Percentiles rank a stretch among this genome's conserved stretches.
These are phyloP conservation scores for Anhinga rufa DNA, from an alignment of 2,113 vertebrate genomes.

Conservation along the genomic window DNA sequence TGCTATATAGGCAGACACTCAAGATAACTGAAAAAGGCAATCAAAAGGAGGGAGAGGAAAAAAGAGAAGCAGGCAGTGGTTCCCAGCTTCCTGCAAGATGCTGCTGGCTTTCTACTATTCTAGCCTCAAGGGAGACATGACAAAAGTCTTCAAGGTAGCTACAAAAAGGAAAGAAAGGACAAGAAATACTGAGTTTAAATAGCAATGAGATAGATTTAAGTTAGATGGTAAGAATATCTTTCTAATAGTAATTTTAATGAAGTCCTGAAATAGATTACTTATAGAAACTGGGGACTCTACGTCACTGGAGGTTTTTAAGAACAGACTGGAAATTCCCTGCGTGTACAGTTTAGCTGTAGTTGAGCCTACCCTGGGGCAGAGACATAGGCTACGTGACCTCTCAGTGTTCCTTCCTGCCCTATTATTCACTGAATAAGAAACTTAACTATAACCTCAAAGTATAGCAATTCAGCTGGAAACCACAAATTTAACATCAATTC, in stretches of 20 bases:
- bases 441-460: not conserved
- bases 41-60: not conserved
- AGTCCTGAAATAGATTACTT: not conserved
- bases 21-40: not conserved
- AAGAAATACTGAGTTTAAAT: not conserved
- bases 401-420: not conserved
- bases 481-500: not conserved
- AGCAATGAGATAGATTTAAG: not conserved
- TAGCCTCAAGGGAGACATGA: not conserved
- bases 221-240: not conserved
- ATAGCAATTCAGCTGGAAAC: not conserved
- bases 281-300: not conserved
- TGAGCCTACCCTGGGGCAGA: not conserved
- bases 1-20: not conserved
- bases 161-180: not conserved
- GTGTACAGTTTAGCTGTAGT: not conserved
- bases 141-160: not conserved
- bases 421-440: not conserved
- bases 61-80: not conserved
- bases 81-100: not conserved
- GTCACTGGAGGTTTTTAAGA: not conserved
- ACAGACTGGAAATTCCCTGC: not conserved
- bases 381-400: not conserved
- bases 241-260: not conserved
- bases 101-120: not conserved